These are phyloP conservation scores for Microhierax caerulescens DNA, from an alignment of 2,797 vertebrate species.

Conservation along the genomic window DNA sequence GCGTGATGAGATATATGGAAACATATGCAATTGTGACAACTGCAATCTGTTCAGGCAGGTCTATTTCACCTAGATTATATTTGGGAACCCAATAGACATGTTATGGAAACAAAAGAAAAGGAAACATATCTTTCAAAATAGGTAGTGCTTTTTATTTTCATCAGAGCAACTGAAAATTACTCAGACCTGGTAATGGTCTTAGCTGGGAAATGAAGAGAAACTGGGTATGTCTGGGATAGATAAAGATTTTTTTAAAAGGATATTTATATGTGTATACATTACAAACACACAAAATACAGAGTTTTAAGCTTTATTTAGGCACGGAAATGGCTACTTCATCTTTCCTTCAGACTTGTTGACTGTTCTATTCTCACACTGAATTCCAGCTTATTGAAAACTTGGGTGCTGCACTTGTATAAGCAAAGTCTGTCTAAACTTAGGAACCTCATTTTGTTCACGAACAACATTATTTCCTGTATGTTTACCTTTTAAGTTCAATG, in stretches of 20 bases:
- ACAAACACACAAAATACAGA: not conserved
- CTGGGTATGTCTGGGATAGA: not conserved
- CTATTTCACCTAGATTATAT: not conserved
- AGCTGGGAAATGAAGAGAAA: not conserved
- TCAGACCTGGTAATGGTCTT: not conserved
- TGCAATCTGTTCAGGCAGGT: not conserved
- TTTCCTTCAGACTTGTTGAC: not conserved
- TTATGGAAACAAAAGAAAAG: not conserved
- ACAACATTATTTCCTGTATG: not conserved
- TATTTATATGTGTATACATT: not conserved
- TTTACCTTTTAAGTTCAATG: not conserved
- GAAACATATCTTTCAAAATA: not conserved
- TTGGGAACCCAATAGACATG: not conserved
- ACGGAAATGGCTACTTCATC: not conserved
- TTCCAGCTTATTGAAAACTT: not conserved
- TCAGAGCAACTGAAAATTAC: not conserved
- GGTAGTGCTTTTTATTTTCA: not conserved
- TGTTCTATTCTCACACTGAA: not conserved
- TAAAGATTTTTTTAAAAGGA: not conserved
- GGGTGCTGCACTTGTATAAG: not conserved
- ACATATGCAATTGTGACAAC: not conserved
- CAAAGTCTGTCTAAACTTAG: not conserved
- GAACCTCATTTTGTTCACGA: not conserved
- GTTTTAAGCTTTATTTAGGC: not conserved
- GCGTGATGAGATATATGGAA: not conserved